phyloP scores from a whole-genome alignment of 2,888 invertebrate species.

The Esperia sulphurella region DNA sequence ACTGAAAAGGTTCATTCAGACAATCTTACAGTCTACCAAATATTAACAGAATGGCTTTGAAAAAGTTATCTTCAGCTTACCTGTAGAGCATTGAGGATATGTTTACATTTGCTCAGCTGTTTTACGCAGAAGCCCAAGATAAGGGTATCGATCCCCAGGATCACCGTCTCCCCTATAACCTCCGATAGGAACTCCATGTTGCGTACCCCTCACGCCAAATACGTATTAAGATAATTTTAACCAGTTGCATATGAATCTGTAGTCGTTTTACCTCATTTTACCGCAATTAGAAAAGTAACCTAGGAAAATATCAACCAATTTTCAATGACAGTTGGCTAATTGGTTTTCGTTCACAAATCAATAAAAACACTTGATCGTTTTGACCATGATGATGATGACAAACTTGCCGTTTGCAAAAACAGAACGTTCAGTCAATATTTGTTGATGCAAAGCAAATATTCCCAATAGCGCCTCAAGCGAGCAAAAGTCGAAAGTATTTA shows the following conservation, averaged over 20 bases:
- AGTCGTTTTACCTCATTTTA: not conserved
- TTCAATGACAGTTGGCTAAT: too few relatives aligned
- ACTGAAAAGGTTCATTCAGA: too few relatives aligned
- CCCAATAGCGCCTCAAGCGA: too few relatives aligned
- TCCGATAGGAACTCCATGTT: conserved; percentile 82
- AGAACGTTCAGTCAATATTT: too few relatives aligned
- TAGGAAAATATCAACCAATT: not conserved
- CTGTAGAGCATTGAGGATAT: conserved; percentile 84
- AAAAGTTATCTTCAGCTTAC: conserved; percentile 57
- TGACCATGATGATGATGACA: too few relatives aligned
- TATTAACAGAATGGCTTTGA: too few relatives aligned
- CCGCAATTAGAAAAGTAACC: not conserved
- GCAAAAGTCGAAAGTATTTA: too few relatives aligned
- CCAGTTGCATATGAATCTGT: not conserved
- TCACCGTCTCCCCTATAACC: conserved; percentile 83
- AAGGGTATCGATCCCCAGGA: conserved; percentile 86
- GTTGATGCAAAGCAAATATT: too few relatives aligned
- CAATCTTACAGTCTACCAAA: too few relatives aligned
- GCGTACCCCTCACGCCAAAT: not conserved
- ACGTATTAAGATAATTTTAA: not conserved
- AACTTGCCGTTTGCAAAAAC: too few relatives aligned
- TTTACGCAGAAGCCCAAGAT: conserved; percentile 86
- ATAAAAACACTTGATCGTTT: too few relatives aligned
- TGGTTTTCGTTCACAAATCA: too few relatives aligned
- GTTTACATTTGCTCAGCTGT: conserved; percentile 87